Base-by-base conservation (phyloP, 2,113 vertebrate genomes). In the Heloderma charlesbogerti region DNA sequence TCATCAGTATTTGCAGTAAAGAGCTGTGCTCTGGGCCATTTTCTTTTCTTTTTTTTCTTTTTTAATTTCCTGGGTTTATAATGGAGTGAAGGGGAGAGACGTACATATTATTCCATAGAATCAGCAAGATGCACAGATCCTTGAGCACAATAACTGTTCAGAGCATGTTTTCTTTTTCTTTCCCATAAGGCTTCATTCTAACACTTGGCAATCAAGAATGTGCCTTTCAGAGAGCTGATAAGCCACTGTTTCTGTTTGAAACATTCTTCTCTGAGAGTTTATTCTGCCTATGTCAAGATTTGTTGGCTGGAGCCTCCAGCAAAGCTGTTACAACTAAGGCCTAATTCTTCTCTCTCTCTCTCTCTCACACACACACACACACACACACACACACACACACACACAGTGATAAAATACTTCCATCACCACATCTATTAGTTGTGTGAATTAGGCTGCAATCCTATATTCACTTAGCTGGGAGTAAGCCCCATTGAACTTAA, bases 151-250 rank as follows among this genome's bases (percentile, higher is more conserved):
- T 83, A 0, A 0, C 15, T 3, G n/a, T 69, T 91, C 48, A 71
- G 85, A 1, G 1, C 60, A 6, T 81, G 91, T 87, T 89, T 92
- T 93, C 91, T 94, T 94, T 94, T 93, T 91, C 91, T 95, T 93
- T 92, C 85, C 94, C 95, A 94, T 92, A 94, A 74, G 85, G 89
- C 83, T 92, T 88, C 92, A 92, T 95, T 83, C 91, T 79, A 92
- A 88, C 69, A 89, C 90, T 93, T 88, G 94, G 88, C 77, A 84
- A 94, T 89, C 93, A 94, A 86, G 92, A 96, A 96, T 92, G 94
- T 92, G 92, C 82, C 85, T 94, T 93, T 84, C 91, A 79, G 1
- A 31, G 37, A 48, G 92, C 92, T 92, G 92, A 93, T 95, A 96
- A 96, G 89, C 87, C 78, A 80, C 48, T n/a, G 66, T 92, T 95